A percentile compares a stretch with the other conserved stretches of the same genome.
Conservation (phyloP, 2,888 invertebrate genomes). For the Ptychoptera contaminata region DNA sequence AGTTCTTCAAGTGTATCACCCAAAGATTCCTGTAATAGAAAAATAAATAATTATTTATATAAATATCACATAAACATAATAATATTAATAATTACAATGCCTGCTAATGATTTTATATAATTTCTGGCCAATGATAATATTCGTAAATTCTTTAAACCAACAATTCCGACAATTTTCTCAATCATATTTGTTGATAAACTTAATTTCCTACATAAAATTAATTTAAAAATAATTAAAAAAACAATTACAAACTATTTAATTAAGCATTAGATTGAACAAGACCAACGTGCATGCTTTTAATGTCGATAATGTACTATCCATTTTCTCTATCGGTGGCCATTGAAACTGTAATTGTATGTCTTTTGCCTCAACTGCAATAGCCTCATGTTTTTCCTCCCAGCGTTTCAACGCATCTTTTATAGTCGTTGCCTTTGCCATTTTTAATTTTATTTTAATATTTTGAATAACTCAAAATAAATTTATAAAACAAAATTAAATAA, state of each 20-base stretch:
- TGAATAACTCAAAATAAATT: too few species aligned
- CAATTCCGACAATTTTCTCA: slow-evolving; percentile 76
- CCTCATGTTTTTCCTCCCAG: slow-evolving; percentile 66
- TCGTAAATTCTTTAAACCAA: slow-evolving; percentile 68
- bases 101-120: slow-evolving; percentile 76
- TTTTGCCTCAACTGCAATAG: slow-evolving; percentile 47
- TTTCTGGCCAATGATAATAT: slow-evolving; percentile 78
- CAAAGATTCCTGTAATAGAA: slow-evolving; percentile 50
- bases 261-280: too few species aligned
- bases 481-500: too few species aligned
- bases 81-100: slow-evolving; percentile 43
- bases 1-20: slow-evolving; percentile 79
- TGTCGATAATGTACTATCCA: slow-evolving; percentile 68
- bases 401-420: slow-evolving; percentile 75
- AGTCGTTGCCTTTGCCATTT: slow-evolving; percentile 50
- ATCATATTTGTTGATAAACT: slow-evolving; percentile 89
- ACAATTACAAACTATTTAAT: slow-evolving; percentile 12
- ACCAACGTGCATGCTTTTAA: slow-evolving; percentile 65
- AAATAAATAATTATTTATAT: neutral
- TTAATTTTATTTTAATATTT: too few species aligned
- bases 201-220: slow-evolving; percentile 43
- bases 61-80: neutral
- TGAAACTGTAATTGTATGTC: slow-evolving; percentile 75
- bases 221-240: neutral
- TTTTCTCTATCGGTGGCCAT: slow-evolving; percentile 88